Base-by-base conservation (phyloP, 2,113 vertebrate genomes). In the Engraulis encrasicolus region DNA sequence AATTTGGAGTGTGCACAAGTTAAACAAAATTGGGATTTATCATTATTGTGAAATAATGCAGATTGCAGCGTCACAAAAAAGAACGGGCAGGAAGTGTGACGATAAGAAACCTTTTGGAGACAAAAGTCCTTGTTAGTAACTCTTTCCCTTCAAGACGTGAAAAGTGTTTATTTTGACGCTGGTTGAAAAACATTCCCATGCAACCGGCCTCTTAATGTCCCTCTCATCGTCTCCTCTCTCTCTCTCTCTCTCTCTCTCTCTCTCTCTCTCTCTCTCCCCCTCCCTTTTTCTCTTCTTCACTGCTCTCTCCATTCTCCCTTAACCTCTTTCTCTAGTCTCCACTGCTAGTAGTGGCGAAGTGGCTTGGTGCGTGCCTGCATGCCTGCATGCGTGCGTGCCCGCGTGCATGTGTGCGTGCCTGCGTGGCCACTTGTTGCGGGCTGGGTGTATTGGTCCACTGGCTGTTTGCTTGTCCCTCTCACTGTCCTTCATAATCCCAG, bases 151-250 rank as follows among this genome's bases (percentile, higher is more conserved):
- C 40, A 45, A 9, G 40, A 45, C 4, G 40, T 9, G 40, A 45
- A 45, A 45, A 9, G 40, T 9, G 40, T 45, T 45, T 9, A 45
- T 9, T 45, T 45, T 45, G 40, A n/a, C 40, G 90, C 89, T 58
- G 27, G 84, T 81, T 92, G 81, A n/a, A n/a, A n/a, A n/a, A n/a
- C n/a, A n/a, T n/a, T n/a, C n/a, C n/a, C n/a, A n/a, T n/a, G n/a
- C n/a, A n/a, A n/a, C n/a, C n/a, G n/a, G n/a, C n/a, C n/a, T n/a
- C n/a, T n/a, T n/a, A n/a, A n/a, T 85, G 90, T 91, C 88, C 85
- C 87, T 87, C 90, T 92, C 91, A 90, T 89, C 86, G 58, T 85
- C 86, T 91, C 92, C 94, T 94, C 94, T 93, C 94, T 90, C 90
- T 93, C 90, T 89, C 83, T 88, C 88, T 36, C 27, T 48, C 49